Conservation (phyloP, 1,140 invertebrate species). For the Ceratoteleas bidentatus region DNA sequence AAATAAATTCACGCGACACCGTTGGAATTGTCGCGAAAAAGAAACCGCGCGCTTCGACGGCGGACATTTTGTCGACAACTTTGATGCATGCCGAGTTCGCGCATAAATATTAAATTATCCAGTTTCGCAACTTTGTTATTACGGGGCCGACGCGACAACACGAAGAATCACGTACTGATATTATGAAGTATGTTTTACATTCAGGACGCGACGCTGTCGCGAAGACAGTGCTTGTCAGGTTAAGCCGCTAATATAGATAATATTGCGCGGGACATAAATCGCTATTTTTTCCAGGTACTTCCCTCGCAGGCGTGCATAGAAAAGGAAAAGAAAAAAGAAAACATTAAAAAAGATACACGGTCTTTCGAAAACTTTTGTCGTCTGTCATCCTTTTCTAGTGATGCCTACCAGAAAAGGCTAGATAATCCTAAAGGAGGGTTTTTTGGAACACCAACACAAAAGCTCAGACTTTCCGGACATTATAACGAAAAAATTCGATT, state of each 20-base stretch:
- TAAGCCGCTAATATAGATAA: constrained; percentile 23
- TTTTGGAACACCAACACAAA: too few relatives aligned
- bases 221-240: constrained; percentile 39
- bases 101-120: constrained; percentile 58
- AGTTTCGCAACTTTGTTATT: constrained; percentile 58
- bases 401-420: too few relatives aligned
- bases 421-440: too few relatives aligned
- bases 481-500: too few relatives aligned
- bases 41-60: constrained; percentile 19
- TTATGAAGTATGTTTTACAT: constrained; percentile 55
- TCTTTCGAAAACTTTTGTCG: too few relatives aligned
- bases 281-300: constrained; percentile 27
- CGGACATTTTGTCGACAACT: constrained; percentile 30
- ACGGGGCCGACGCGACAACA: constrained; percentile 11
- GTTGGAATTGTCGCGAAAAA: constrained; percentile 29
- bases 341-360: too few relatives aligned
- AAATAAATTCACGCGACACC: constrained; percentile 30
- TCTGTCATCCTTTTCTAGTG: too few relatives aligned
- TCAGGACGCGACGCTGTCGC: constrained; percentile 4
- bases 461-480: too few relatives aligned
- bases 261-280: constrained; percentile 13
- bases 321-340: background rate
- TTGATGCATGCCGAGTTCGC: constrained; percentile 37
- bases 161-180: constrained; percentile 49
- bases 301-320: background rate